Evolutionary conservation across 2,797 vertebrate genomes (phyloP).

Genomic region (Gobionotothen gibberifrons): DNA sequence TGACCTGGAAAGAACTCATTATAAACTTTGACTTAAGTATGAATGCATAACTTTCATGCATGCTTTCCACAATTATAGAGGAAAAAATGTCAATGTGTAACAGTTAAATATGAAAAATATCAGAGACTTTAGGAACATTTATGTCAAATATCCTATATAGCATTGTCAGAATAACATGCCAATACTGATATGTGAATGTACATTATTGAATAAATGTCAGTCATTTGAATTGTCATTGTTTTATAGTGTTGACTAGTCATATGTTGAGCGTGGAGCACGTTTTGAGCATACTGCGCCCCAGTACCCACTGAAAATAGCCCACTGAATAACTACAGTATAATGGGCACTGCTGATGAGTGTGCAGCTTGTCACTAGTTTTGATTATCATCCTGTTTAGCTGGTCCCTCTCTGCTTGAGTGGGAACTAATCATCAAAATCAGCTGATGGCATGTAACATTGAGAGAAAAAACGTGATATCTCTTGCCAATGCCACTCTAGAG

Average conservation of each 20-base stretch:
- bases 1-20: constrained; percentile 13
- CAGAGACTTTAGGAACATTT: too few species aligned
- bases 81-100: not conserved
- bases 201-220: not conserved
- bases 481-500: not conserved
- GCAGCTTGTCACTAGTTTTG: too few species aligned
- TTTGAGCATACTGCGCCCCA: not conserved
- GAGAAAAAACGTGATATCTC: constrained; percentile 16
- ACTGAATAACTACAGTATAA: not conserved
- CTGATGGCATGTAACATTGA: constrained; percentile 1
- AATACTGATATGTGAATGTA: not conserved
- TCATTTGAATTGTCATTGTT: not conserved
- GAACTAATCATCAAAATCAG: constrained; percentile 18
- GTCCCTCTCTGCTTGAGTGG: not conserved
- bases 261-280: not conserved
- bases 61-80: constrained; percentile 16
- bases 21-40: constrained; percentile 18
- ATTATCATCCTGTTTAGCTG: constrained; percentile 2
- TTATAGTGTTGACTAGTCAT: not conserved
- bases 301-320: not conserved
- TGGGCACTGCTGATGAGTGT: constrained; percentile 2
- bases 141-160: constrained; percentile 19
- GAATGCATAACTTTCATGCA: constrained; percentile 1
- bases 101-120: not conserved
- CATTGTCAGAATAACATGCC: not conserved